These are phyloP conservation scores for Burhinus bistriatus DNA, from an alignment of 2,113 vertebrate genomes.

Conservation along the genomic window DNA sequence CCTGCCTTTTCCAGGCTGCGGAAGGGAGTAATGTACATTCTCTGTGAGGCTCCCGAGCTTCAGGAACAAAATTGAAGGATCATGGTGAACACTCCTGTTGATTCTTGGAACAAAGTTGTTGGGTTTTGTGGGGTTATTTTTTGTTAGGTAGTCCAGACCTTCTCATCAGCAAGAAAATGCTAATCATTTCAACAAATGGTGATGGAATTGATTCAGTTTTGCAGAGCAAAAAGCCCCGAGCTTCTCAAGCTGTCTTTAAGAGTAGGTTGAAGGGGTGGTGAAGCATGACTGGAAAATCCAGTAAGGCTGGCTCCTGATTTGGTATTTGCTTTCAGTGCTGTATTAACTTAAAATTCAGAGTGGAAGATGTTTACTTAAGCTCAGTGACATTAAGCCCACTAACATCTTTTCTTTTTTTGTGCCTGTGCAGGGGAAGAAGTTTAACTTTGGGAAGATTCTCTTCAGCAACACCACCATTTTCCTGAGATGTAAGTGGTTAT, in stretches of 20 bases:
- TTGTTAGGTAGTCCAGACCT: background rate
- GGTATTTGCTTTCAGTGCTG: background rate
- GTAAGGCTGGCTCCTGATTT: conserved; percentile 7
- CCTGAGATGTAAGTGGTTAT: conserved; percentile 77
- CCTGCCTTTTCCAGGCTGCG: background rate
- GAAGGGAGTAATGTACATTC: accelerated
- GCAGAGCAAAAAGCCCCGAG: background rate
- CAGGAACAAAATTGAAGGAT: background rate
- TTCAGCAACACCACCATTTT: conserved; percentile 80
- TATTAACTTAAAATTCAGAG: background rate
- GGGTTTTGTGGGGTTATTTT: no score
- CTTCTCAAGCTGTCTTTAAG: background rate
- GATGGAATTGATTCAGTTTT: background rate
- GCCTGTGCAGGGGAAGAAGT: conserved; percentile 71
- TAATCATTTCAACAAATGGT: background rate
- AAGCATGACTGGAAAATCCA: conserved; percentile 49
- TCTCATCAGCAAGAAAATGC: background rate
- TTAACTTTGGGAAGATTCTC: conserved; percentile 81
- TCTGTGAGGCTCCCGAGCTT: background rate
- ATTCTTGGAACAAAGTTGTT: background rate
- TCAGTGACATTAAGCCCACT: background rate
- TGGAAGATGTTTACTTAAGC: background rate
- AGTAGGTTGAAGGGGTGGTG: background rate
- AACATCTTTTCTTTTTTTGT: background rate
- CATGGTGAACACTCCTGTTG: accelerated